Evolutionary conservation across 2,113 vertebrate species (phyloP).

Genomic region (Thermophis baileyi): DNA sequence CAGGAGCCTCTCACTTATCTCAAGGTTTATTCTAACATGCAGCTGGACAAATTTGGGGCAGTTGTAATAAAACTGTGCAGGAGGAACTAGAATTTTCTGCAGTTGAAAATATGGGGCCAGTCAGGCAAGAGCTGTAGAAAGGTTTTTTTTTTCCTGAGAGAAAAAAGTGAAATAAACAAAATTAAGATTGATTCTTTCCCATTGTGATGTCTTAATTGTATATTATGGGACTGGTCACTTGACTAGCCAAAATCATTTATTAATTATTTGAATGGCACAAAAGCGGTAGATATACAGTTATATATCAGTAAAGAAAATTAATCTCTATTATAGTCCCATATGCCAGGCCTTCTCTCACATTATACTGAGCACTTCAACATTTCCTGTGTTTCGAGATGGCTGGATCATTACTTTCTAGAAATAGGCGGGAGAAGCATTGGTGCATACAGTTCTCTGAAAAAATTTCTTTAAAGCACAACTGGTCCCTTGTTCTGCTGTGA

Average conservation of each 20-base stretch:
- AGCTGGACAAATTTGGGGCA: neutral
- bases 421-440: neutral
- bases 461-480: neutral
- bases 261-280: neutral
- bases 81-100: neutral
- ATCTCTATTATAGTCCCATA: neutral
- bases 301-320: neutral
- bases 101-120: neutral
- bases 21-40: neutral
- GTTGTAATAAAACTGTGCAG: neutral
- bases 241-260: neutral
- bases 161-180: neutral
- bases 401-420: neutral
- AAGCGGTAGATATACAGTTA: neutral
- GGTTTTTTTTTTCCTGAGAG: neutral
- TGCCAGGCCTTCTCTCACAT: neutral
- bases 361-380: neutral
- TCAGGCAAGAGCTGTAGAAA: neutral
- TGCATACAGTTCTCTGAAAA: neutral
- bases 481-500: neutral
- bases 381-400: neutral
- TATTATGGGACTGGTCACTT: neutral
- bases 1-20: neutral
- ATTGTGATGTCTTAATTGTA: neutral
- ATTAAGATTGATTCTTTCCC: neutral